These are phyloP conservation scores for Climacteris rufus DNA, from an alignment of 2,113 vertebrate species.

Conservation along the genomic window DNA sequence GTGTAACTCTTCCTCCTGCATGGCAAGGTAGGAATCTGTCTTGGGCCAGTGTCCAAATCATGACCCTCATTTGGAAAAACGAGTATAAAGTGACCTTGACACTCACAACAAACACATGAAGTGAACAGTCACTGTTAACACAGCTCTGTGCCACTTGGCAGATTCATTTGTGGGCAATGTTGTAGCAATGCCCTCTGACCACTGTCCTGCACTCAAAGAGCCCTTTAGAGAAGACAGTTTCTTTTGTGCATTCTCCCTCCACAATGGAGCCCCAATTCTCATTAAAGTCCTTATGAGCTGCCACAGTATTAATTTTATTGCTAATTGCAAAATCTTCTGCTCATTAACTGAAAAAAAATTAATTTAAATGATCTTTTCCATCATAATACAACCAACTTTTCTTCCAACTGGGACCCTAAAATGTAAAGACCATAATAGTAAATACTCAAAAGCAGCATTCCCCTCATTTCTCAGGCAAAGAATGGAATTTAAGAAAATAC, in stretches of 20 bases:
- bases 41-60: background rate
- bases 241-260: background rate
- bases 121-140: background rate
- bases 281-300: background rate
- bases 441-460: background rate
- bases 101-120: background rate
- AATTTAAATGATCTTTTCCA: background rate
- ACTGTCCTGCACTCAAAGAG: background rate
- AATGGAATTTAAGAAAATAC: background rate
- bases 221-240: background rate
- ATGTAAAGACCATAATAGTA: background rate
- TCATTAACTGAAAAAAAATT: background rate
- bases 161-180: background rate
- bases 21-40: fast-evolving
- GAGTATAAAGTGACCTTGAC: background rate
- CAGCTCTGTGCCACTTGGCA: background rate
- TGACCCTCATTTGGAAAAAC: background rate
- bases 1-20: background rate
- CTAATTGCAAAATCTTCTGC: background rate
- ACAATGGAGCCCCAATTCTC: background rate
- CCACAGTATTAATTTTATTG: background rate
- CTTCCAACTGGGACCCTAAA: background rate
- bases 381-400: background rate
- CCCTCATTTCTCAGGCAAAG: background rate
- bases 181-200: background rate